Percentiles rank a stretch among this genome's conserved stretches.
Evolutionary conservation across 35 echinoderm and acorn worm genomes (phyloP).

Genomic region (Antedon bifida): DNA sequence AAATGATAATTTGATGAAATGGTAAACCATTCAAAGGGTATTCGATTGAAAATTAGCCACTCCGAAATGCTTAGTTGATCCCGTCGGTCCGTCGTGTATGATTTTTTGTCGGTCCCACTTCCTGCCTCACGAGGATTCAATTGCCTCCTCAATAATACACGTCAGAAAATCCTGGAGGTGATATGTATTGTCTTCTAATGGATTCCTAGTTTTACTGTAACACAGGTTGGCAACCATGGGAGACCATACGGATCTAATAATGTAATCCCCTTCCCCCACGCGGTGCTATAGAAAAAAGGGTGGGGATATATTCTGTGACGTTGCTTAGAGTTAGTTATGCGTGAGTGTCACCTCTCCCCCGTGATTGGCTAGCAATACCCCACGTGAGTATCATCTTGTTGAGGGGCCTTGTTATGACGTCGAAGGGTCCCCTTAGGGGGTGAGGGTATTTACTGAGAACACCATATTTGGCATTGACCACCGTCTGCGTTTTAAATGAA

Average conservation of each 20-base stretch:
- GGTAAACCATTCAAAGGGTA: not conserved
- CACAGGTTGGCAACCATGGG: not conserved
- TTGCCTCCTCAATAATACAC: not conserved
- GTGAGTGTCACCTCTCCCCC: conserved; percentile 8
- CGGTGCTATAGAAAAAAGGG: not conserved
- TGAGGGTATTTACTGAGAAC: conserved; percentile 10
- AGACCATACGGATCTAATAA: not conserved
- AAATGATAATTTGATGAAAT: not conserved
- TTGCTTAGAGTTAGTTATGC: not conserved
- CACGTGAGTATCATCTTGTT: conserved; percentile 13
- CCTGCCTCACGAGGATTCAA: not conserved
- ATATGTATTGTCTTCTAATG: not conserved
- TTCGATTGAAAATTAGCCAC: not conserved
- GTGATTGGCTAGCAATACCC: conserved; percentile 11
- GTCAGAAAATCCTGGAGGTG: not conserved
- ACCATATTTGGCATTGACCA: not conserved
- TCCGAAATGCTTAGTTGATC: not conserved
- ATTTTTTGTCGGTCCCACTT: not conserved
- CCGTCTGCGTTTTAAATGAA: not conserved
- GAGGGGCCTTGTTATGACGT: conserved; percentile 8
- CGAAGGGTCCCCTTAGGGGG: conserved; percentile 15
- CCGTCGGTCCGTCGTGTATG: not conserved
- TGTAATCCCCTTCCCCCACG: conserved; percentile 7
- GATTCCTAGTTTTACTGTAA: not conserved
- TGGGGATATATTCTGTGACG: not conserved